Percentiles rank a stretch among this genome's conserved stretches.
Conservation (phyloP, 2,113 vertebrate species). For the Datnioides undecimradiatus region DNA sequence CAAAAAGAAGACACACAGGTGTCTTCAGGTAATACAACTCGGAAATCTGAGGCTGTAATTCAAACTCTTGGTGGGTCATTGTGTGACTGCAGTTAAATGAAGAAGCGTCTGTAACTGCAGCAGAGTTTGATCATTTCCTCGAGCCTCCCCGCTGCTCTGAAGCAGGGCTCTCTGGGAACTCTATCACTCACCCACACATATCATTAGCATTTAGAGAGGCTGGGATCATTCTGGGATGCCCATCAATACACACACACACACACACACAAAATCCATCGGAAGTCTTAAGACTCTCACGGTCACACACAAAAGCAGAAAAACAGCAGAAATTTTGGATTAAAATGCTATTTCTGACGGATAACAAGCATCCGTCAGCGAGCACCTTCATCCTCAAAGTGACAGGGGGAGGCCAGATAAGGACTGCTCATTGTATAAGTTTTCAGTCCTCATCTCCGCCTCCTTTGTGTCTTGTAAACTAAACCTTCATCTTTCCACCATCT, state of each 20-base stretch:
- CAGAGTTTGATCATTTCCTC: constrained; percentile 38
- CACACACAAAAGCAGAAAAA: constrained; percentile 38
- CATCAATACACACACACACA: constrained; percentile 24
- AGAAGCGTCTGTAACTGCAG: constrained; percentile 1
- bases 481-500: neutral
- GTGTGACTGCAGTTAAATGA: constrained; percentile 22
- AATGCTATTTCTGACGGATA: constrained; percentile 53
- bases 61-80: constrained; percentile 9
- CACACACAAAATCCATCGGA: constrained; percentile 33
- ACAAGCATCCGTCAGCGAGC: neutral
- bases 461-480: neutral
- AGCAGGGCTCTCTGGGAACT: constrained; percentile 17
- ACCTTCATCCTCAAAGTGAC: neutral
- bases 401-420: constrained; percentile 38
- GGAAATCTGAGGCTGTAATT: neutral
- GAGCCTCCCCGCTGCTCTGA: constrained; percentile 42
- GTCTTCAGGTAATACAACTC: neutral
- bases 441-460: neutral
- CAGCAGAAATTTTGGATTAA: constrained; percentile 50
- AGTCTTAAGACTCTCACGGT: constrained; percentile 26
- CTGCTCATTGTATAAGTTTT: neutral
- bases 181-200: constrained; percentile 25
- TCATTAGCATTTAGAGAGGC: constrained; percentile 77
- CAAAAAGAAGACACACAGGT: neutral
- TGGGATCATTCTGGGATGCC: constrained; percentile 54